Percentiles rank a stretch among this genome's conserved stretches.
Evolutionary conservation across 2,888 invertebrate species (phyloP).

Genomic region (Callosobruchus maculatus): DNA sequence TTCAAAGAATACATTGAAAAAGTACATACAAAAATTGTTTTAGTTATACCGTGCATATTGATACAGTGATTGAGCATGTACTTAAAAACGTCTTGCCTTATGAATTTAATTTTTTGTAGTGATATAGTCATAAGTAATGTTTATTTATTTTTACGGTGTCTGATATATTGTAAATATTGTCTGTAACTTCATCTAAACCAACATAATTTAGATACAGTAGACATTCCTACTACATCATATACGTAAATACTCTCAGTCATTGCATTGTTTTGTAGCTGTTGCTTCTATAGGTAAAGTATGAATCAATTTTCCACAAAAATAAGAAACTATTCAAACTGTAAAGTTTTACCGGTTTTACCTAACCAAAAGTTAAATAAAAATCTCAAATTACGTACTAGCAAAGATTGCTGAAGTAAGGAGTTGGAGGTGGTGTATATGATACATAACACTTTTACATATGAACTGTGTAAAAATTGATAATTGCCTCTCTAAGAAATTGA

Average conservation of each 20-base stretch:
- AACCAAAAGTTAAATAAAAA: too few relatives aligned
- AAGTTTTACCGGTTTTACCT: too few relatives aligned
- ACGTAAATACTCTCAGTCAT: not conserved
- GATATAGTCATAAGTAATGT: not conserved
- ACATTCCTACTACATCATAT: not conserved
- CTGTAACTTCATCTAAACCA: not conserved
- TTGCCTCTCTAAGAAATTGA: too few relatives aligned
- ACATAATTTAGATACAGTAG: not conserved
- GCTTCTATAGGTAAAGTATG: not conserved
- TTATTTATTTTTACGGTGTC: not conserved
- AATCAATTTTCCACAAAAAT: too few relatives aligned
- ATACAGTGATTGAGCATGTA: not conserved
- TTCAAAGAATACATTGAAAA: not conserved
- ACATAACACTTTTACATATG: too few relatives aligned
- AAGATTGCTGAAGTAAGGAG: too few relatives aligned
- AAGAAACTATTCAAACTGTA: too few relatives aligned
- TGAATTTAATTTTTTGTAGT: conserved; percentile 2
- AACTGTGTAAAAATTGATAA: too few relatives aligned
- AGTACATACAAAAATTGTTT: not conserved
- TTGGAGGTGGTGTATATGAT: too few relatives aligned
- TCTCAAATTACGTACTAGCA: too few relatives aligned
- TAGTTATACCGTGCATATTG: not conserved
- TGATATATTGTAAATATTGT: not conserved
- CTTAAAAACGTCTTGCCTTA: not conserved
- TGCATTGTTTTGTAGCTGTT: not conserved